Conservation (phyloP, 2,888 invertebrate genomes). For the Synergus itoensis region DNA sequence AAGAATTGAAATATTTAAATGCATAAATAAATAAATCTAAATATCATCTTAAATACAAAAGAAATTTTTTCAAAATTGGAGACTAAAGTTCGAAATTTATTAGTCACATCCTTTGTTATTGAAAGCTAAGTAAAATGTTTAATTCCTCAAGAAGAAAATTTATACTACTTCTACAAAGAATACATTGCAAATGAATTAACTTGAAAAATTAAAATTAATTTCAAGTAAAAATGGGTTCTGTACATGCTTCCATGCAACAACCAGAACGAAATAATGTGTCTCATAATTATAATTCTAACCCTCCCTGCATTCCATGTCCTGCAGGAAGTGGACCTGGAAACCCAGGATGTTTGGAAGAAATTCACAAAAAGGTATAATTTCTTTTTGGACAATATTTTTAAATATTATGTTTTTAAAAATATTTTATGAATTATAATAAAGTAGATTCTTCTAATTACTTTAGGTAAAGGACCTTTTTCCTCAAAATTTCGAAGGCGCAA, state of each 20-base stretch:
- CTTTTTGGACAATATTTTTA: background rate
- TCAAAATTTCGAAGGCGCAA: slow-evolving; percentile 71
- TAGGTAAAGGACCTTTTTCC: slow-evolving; percentile 68
- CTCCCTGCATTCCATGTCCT: background rate
- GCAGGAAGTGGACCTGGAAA: slow-evolving; percentile 48
- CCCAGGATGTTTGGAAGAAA: slow-evolving; percentile 66
- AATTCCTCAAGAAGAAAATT: background rate
- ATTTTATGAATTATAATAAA: background rate
- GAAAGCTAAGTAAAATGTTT: background rate
- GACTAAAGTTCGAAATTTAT: background rate
- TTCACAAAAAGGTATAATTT: slow-evolving; percentile 67
- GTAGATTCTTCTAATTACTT: background rate
- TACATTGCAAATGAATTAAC: background rate
- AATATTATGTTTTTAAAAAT: background rate
- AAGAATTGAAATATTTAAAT: background rate
- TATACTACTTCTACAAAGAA: background rate
- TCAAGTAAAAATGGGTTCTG: slow-evolving; percentile 38
- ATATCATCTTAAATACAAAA: background rate
- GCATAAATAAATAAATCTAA: background rate
- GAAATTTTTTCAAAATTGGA: background rate
- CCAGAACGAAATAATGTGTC: slow-evolving; percentile 4
- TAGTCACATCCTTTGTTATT: background rate
- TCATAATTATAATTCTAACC: background rate
- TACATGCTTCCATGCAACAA: slow-evolving; percentile 39
- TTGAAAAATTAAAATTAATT: background rate